These are phyloP conservation scores for Crypturellus undulatus DNA, from an alignment of 2,113 vertebrate species.

Conservation along the genomic window DNA sequence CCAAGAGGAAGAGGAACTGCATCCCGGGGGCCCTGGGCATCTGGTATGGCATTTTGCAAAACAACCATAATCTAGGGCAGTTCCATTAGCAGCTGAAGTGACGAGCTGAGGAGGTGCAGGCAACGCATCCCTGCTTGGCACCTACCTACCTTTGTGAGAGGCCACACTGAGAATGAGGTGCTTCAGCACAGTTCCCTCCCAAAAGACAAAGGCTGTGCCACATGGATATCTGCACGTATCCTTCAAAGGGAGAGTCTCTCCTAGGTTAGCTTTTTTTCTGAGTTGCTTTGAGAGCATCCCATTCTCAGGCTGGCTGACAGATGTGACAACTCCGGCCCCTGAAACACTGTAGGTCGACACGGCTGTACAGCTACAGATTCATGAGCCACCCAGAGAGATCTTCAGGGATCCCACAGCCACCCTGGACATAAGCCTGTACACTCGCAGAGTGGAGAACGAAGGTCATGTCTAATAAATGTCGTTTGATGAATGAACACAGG, in stretches of 20 bases:
- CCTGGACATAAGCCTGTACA: not conserved
- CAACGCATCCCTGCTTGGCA: not conserved
- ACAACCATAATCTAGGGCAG: not conserved
- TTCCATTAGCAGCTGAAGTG: not conserved
- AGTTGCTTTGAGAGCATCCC: not conserved
- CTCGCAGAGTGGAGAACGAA: not conserved
- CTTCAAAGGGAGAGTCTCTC: not conserved
- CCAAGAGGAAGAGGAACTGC: not conserved
- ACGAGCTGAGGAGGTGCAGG: not conserved
- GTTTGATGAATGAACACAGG: slow-evolving; percentile 15
- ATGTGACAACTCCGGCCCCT: not conserved
- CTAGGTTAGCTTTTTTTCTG: not conserved
- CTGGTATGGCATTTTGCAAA: not conserved
- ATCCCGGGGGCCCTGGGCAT: not conserved
- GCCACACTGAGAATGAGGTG: not conserved
- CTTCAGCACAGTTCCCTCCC: not conserved
- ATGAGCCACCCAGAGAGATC: not conserved
- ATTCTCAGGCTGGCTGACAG: not conserved
- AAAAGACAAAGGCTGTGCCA: not conserved
- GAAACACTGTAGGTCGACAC: not conserved
- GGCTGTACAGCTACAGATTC: not conserved
- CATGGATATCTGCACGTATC: not conserved
- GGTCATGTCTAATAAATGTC: not conserved
- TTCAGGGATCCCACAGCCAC: not conserved
- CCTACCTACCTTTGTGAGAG: not conserved